Conservation (phyloP, 2,888 invertebrate genomes). For the Cheilosia soror region DNA sequence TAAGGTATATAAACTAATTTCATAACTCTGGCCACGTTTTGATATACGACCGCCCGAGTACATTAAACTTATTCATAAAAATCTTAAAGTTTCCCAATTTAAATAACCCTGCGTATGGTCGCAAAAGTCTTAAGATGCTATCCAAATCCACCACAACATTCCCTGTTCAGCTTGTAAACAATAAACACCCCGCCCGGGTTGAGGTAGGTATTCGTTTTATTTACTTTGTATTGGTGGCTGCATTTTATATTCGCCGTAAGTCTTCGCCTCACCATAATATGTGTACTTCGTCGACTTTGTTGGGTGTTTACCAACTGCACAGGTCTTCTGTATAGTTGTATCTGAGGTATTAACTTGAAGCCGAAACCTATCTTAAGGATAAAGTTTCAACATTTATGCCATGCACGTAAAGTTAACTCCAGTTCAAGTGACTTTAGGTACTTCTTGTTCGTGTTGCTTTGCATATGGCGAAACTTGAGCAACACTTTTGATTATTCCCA, state of each 20-base stretch:
- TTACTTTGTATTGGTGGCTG: conserved; percentile 47
- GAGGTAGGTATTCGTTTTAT: conserved; percentile 51
- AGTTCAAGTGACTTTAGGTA: conserved; percentile 68
- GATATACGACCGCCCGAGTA: too few relatives aligned
- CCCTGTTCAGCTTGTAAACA: conserved; percentile 25
- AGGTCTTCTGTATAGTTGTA: conserved; percentile 35
- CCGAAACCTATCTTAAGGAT: conserved; percentile 64
- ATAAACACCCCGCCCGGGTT: conserved; percentile 56
- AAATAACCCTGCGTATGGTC: neutral
- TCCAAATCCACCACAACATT: neutral
- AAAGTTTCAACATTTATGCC: conserved; percentile 68
- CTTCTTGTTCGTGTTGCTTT: conserved; percentile 58
- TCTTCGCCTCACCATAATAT: neutral
- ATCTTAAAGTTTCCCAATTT: neutral
- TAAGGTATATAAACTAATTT: too few relatives aligned
- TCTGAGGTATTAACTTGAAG: conserved; percentile 63
- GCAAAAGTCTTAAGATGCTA: neutral
- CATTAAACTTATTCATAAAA: too few relatives aligned
- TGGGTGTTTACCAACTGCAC: conserved; percentile 42
- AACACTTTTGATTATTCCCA: conserved; percentile 69
- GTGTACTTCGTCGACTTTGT: neutral
- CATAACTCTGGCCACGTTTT: too few relatives aligned
- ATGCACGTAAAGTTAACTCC: conserved; percentile 71
- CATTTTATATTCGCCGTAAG: conserved; percentile 46
- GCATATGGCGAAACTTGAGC: conserved; percentile 69